Percentiles rank a stretch among this genome's conserved stretches.
phyloP scores from a whole-genome alignment of 2,888 invertebrate genomes.

The Zygaena filipendulae region DNA sequence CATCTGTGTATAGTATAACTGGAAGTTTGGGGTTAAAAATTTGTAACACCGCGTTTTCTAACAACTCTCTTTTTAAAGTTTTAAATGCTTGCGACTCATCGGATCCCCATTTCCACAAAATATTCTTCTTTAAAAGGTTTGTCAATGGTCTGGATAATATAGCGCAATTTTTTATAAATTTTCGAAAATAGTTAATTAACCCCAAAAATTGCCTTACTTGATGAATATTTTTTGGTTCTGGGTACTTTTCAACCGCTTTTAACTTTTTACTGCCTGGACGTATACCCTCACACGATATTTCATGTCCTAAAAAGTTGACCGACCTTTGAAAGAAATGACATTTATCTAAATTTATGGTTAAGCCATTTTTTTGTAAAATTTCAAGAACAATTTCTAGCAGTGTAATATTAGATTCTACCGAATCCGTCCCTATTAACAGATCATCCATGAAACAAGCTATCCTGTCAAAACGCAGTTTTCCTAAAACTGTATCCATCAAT shows the following conservation, averaged over 20 bases:
- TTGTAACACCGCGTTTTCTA: constrained; percentile 3
- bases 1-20: constrained; percentile 2
- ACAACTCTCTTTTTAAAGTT: constrained; percentile 5
- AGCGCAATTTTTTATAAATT: constrained; percentile 8
- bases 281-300: constrained; percentile 7
- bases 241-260: constrained; percentile 5
- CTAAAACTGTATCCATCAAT: constrained; percentile 19
- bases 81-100: too few relatives aligned
- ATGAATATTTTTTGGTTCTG: constrained; percentile 7
- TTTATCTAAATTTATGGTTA: constrained; percentile 10
- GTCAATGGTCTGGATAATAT: constrained; percentile 8
- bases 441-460: constrained; percentile 14
- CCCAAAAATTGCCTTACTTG: constrained; percentile 11
- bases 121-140: constrained; percentile 6
- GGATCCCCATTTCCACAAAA: constrained; percentile 5
- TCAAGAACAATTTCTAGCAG: constrained; percentile 6
- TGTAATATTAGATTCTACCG: constrained; percentile 11
- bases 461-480: constrained; percentile 8
- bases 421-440: constrained; percentile 9
- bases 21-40: constrained; percentile 7
- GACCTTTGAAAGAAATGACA: constrained; percentile 10
- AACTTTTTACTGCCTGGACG: constrained; percentile 7
- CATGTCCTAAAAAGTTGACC: constrained; percentile 7
- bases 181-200: constrained; percentile 8
- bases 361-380: constrained; percentile 7